These are phyloP conservation scores for Epinotia brunnichana DNA, from an alignment of 2,888 invertebrate species.

Conservation along the genomic window DNA sequence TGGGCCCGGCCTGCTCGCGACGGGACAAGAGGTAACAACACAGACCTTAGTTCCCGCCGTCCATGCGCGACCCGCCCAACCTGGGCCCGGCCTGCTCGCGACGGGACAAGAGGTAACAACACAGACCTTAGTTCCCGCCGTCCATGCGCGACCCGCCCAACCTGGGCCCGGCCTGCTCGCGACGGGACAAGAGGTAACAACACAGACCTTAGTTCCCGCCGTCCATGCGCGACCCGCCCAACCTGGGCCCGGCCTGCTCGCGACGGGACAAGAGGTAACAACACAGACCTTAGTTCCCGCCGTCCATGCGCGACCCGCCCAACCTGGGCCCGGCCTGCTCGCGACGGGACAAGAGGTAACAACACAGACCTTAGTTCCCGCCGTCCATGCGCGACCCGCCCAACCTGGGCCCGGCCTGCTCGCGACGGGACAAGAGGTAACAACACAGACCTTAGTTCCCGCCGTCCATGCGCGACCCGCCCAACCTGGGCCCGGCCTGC, in stretches of 20 bases:
- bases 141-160: conserved; percentile 75
- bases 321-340: conserved; percentile 68
- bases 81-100: conserved; percentile 68
- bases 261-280: conserved; percentile 67
- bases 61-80: conserved; percentile 74
- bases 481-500: conserved; percentile 69
- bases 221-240: conserved; percentile 75
- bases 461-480: conserved; percentile 75
- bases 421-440: conserved; percentile 66
- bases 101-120: conserved; percentile 66
- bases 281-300: conserved; percentile 88
- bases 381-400: conserved; percentile 77
- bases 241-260: conserved; percentile 67
- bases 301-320: conserved; percentile 76
- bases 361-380: conserved; percentile 88
- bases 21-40: conserved; percentile 66
- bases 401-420: conserved; percentile 67
- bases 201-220: conserved; percentile 89
- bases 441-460: conserved; percentile 88
- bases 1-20: conserved; percentile 67
- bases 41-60: conserved; percentile 88
- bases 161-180: conserved; percentile 67
- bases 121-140: conserved; percentile 88
- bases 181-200: conserved; percentile 67
- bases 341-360: conserved; percentile 67